Evolutionary conservation across 1,140 invertebrate genomes (phyloP), one percentile per base, ranked within the genome.

Genomic region (Ceratosolen fusciceps): DNA sequence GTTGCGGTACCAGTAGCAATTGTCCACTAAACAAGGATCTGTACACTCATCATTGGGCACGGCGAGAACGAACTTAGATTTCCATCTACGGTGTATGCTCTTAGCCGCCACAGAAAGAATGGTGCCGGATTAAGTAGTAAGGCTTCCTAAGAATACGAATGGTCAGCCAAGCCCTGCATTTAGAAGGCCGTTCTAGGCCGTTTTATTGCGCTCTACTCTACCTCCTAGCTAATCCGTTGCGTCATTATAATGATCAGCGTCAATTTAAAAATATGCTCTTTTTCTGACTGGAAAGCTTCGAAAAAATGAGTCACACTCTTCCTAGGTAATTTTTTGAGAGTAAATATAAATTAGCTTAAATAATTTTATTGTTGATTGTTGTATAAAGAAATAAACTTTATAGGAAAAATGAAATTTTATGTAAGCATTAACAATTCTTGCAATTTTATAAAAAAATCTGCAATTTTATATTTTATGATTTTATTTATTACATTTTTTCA

Each of bases 171-270:
- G 29, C 56, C 82, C 74, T 75, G 80, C 83, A 79, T 77, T 37
- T 10, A 60, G 85, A 86, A 86, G 85, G 85, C 82, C 85, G 85
- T 86, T 86, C 85, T 86, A 86, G 85, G 85, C 83, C 78, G 52
- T n/a, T 0, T 43, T 31, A 39, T 31, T 81, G 84, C 31, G 24
- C 47, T 65, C n/a, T 52, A 14, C n/a, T n/a, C n/a, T 3, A 37
- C 7, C 26, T 47, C 73, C 68, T 76, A 10, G 67, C 26, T 56
- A 78, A 62, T 62, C 39, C 39, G 2, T 76, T 76, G 24, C 62
- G 74, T 68, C 74, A 76, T 68, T 68, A 24, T 19, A 76, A 67
- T 14, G 74, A 76, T 70, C 37, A 21, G 1, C 21, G 70, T 70
- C 31, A 29, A 58, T 77, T 39, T 16, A 14, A 31, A 77, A 56